Evolutionary conservation across 2,797 vertebrate genomes (phyloP).

Genomic region (Syngnathus rostellatus): DNA sequence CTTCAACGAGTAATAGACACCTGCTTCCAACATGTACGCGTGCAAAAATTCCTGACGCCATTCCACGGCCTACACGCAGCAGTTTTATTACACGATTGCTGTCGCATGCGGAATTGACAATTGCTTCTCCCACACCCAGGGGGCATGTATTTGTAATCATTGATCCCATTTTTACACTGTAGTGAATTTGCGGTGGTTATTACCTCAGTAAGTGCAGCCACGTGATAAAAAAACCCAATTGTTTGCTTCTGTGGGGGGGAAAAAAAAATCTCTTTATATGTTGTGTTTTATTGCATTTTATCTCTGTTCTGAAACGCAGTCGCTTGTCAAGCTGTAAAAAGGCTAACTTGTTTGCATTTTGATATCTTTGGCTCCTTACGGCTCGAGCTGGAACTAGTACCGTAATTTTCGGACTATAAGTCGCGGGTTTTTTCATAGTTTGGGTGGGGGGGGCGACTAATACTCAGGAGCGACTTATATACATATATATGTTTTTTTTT

Average conservation of each 20-base stretch:
- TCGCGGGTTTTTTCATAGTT: too few species aligned
- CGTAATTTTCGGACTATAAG: too few species aligned
- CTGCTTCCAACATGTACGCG: background rate
- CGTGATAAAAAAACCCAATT: slow-evolving; percentile 2
- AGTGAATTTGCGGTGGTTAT: background rate
- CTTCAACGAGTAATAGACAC: background rate
- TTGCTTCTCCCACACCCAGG: background rate
- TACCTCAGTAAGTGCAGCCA: background rate
- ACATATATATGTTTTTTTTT: too few species aligned
- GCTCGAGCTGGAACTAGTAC: background rate
- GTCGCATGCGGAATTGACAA: background rate
- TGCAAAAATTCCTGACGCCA: background rate
- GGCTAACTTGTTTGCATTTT: background rate
- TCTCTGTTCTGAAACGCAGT: background rate
- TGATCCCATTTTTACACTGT: slow-evolving; percentile 4
- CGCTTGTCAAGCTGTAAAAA: background rate
- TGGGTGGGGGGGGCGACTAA: too few species aligned
- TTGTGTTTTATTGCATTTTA: slow-evolving; percentile 3
- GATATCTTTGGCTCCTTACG: background rate
- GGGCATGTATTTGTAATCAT: slow-evolving; percentile 1
- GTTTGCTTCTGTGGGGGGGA: background rate
- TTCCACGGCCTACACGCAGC: background rate
- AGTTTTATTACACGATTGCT: background rate
- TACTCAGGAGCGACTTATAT: too few species aligned
- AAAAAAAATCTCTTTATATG: background rate